Percentiles rank a stretch among this genome's conserved stretches.
Evolutionary conservation across 2,113 vertebrate species (phyloP).

Genomic region (Capricornis sumatraensis): DNA sequence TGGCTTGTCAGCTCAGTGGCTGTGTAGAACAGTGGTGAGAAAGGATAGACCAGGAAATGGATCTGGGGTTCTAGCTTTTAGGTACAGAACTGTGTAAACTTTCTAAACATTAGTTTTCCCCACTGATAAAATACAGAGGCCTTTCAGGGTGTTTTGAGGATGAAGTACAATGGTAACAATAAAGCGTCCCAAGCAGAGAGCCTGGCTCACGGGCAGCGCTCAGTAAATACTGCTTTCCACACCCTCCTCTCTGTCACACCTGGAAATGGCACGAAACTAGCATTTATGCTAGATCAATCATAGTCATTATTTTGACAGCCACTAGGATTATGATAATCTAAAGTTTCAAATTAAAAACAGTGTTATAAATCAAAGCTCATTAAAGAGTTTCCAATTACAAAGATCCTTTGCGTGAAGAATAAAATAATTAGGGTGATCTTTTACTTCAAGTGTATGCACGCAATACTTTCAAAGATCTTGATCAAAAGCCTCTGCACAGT

Average conservation of each 20-base stretch:
- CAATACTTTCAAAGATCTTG: not conserved
- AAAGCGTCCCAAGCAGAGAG: not conserved
- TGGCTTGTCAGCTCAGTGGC: not conserved
- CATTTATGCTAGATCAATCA: not conserved
- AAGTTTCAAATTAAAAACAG: not conserved
- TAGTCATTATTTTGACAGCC: not conserved
- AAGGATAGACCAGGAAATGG: not conserved
- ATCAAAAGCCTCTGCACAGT: conserved; percentile 33
- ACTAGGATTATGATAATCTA: not conserved
- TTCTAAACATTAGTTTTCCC: not conserved
- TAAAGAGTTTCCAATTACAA: not conserved
- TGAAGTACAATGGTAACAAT: not conserved
- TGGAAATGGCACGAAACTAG: not conserved
- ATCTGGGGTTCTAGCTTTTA: not conserved
- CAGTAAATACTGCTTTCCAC: not conserved
- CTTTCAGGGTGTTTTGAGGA: not conserved
- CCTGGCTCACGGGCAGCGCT: not conserved
- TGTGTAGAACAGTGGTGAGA: not conserved
- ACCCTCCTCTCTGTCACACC: not conserved
- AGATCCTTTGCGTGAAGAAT: not conserved
- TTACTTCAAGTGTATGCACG: not conserved
- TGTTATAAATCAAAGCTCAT: not conserved
- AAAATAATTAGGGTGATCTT: conserved; percentile 36
- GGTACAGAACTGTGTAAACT: not conserved
- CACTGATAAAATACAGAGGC: not conserved